Base-by-base conservation (phyloP, 2,113 vertebrate genomes). In the Entosphenus tridentatus region DNA sequence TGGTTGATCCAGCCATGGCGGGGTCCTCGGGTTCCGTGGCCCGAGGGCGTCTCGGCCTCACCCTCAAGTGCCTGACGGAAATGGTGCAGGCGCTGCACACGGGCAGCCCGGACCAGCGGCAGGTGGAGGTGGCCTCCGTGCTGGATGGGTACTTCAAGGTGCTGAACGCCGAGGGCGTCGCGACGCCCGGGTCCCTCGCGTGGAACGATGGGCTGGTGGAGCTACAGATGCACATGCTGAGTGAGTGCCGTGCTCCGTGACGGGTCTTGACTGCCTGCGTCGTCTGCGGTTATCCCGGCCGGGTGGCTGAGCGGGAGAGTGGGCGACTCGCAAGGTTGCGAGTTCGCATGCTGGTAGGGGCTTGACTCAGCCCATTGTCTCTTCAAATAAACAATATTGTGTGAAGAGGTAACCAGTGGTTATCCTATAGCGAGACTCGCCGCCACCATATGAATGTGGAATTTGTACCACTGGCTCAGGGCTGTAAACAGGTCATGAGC, bases 91-190 rank as follows among this genome's bases (percentile, higher is more conserved):
- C 87, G 55, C 79, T 97, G 70, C 89, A 97, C 56, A 70, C 80
- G 73, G 83, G 87, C 79, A 88, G 81, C 56, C 79, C 85, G 0
- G 77, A 77, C 0, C 78, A 83, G 56, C 78, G 89, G 8, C 83
- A 81, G 11, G 78, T 86, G 54, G 85, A 88, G 39, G 83, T 95
- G 77, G 79, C 80, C 10, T 71, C 76, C 1, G 80, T 95, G 65
- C 82, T 97, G 56, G 86, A 88, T 6, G 81, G 82, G 68, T 97
- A 83, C 78, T 96, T 97, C 76, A 81, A 80, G 71, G 78, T 95
- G 68, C 85, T 97, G 68, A 97, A 97, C 71, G 82, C 86, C 1
- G 85, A 88, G 77, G 88, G 86, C 11, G 81, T 86, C 9, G 55
- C 71, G 71, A 82, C 87, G 73, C 73, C 57, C 4, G 72, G 78